These are phyloP conservation scores for Elegia similella DNA, from an alignment of 2,888 invertebrate genomes.

Conservation along the genomic window DNA sequence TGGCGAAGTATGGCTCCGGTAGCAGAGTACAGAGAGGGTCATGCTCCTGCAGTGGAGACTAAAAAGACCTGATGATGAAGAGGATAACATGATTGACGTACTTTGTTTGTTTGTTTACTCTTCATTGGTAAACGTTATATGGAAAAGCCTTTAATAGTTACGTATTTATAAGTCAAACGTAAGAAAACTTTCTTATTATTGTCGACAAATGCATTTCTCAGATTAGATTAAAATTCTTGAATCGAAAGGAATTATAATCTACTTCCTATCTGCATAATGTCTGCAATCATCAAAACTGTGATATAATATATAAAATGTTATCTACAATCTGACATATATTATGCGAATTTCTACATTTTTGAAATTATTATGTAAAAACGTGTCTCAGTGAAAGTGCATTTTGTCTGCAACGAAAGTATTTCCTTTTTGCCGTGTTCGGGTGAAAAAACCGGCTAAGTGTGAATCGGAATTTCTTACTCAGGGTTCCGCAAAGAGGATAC, in stretches of 20 bases:
- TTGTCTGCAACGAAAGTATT: not conserved
- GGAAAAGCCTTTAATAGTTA: no score
- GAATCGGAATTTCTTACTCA: no score
- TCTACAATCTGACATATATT: not conserved
- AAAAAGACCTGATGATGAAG: no score
- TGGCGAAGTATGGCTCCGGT: no score
- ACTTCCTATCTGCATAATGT: not conserved
- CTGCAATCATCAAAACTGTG: not conserved
- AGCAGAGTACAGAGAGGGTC: no score
- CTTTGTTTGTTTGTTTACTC: no score
- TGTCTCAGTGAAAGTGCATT: constrained; percentile 9
- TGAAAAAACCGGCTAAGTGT: not conserved
- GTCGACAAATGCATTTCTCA: not conserved
- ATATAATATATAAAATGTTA: constrained; percentile 15
- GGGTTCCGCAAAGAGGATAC: no score
- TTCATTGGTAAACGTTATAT: no score
- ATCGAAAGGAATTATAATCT: not conserved
- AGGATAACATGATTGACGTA: no score
- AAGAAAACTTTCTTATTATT: no score
- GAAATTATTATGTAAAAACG: constrained; percentile 12
- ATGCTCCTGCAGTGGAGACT: no score
- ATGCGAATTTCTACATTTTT: constrained; percentile 6
- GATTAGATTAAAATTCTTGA: not conserved
- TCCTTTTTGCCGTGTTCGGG: not conserved
- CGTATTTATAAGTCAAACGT: no score